Evolutionary conservation across 2,113 vertebrate species (phyloP).

Genomic region (Chaetops frenatus): DNA sequence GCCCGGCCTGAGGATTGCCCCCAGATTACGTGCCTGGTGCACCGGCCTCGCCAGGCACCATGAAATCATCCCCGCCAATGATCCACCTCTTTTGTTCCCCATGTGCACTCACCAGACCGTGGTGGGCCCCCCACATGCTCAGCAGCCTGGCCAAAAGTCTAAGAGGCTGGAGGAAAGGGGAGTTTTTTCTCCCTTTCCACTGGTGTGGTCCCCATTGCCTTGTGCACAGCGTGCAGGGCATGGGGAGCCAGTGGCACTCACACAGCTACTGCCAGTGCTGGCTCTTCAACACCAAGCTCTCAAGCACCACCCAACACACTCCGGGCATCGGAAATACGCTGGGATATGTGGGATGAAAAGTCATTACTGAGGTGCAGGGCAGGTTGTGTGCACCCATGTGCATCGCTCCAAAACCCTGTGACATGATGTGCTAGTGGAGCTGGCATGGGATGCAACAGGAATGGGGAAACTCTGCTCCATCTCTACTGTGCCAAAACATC

Average conservation of each 20-base stretch:
- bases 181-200: neutral
- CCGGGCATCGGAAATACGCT: rapidly evolving
- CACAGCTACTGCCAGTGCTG: neutral
- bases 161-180: neutral
- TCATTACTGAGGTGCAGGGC: neutral
- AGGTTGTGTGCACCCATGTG: neutral
- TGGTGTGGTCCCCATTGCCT: rapidly evolving
- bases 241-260: neutral
- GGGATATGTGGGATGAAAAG: neutral
- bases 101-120: neutral
- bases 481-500: neutral
- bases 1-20: neutral
- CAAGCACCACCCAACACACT: neutral
- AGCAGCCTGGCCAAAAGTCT: neutral
- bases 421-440: neutral
- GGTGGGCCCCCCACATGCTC: neutral
- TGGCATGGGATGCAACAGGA: neutral
- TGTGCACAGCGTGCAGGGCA: rapidly evolving
- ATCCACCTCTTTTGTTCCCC: neutral
- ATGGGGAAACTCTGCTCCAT: neutral
- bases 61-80: neutral
- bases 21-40: neutral
- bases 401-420: neutral
- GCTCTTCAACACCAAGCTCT: neutral
- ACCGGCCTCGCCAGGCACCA: neutral